Conservation (phyloP, 2,888 invertebrate genomes). For the Drosophila macrothrix region DNA sequence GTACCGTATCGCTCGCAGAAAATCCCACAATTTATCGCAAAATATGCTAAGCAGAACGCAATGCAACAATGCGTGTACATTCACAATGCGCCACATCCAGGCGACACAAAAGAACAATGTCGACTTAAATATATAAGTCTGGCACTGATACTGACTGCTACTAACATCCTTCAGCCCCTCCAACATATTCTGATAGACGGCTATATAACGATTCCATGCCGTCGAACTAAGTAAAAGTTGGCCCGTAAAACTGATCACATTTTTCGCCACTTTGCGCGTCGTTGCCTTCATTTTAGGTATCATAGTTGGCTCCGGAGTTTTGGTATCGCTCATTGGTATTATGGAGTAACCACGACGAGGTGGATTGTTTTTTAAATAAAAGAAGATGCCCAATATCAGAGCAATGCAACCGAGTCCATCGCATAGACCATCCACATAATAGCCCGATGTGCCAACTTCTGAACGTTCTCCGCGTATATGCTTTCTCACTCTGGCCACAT, state of each 20-base stretch:
- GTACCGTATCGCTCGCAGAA: slow-evolving; percentile 89
- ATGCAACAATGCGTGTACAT: slow-evolving; percentile 92
- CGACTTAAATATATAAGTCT: slow-evolving; percentile 89
- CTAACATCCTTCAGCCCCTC: slow-evolving; percentile 89
- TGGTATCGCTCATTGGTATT: slow-evolving; percentile 85
- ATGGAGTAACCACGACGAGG: slow-evolving; percentile 91
- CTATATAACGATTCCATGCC: slow-evolving; percentile 94
- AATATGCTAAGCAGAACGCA: slow-evolving; percentile 91
- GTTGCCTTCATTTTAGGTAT: slow-evolving; percentile 89
- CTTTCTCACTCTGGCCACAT: slow-evolving; percentile 91
- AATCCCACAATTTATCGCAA: slow-evolving; percentile 93
- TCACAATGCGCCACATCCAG: slow-evolving; percentile 91
- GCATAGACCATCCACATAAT: slow-evolving; percentile 93
- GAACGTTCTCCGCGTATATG: slow-evolving; percentile 91
- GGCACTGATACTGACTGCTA: slow-evolving; percentile 86
- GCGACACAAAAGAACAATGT: slow-evolving; percentile 90
- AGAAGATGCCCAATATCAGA: slow-evolving; percentile 89
- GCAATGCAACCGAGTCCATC: slow-evolving; percentile 92
- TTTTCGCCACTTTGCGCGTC: slow-evolving; percentile 88
- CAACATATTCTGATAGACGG: slow-evolving; percentile 91
- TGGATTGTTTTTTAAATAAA: slow-evolving; percentile 90
- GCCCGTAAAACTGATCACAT: slow-evolving; percentile 88
- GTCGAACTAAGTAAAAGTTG: slow-evolving; percentile 91
- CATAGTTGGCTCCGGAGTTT: slow-evolving; percentile 85
- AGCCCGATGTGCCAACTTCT: slow-evolving; percentile 92